Percentiles rank a stretch among this genome's conserved stretches.
phyloP scores from a whole-genome alignment of 2,888 invertebrate genomes.

The Clunio marinus region DNA sequence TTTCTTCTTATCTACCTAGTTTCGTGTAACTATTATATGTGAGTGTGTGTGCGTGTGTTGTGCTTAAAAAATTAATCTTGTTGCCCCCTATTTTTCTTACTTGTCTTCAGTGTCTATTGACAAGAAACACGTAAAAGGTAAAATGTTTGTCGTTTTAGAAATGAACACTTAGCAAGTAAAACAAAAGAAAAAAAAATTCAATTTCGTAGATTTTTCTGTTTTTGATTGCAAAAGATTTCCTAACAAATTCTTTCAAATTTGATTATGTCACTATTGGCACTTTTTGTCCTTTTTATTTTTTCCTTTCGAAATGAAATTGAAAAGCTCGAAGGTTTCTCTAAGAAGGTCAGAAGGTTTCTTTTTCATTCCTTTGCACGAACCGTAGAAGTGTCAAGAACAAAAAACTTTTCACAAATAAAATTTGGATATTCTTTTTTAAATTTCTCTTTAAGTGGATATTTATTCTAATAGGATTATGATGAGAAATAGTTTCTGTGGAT shows the following conservation, averaged over 20 bases:
- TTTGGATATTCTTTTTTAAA: too few species aligned
- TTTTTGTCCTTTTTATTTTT: too few species aligned
- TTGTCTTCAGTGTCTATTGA: constrained; percentile 19
- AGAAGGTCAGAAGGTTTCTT: too few species aligned
- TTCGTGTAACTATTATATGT: background rate
- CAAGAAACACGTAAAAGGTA: constrained; percentile 15
- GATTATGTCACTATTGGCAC: too few species aligned
- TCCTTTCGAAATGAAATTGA: too few species aligned
- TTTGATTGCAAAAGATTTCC: constrained; percentile 21
- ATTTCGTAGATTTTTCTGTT: constrained; percentile 19
- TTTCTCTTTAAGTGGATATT: too few species aligned
- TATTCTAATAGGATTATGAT: constrained; percentile 9
- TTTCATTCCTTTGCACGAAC: too few species aligned
- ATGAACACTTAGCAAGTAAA: background rate
- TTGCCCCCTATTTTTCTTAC: background rate
- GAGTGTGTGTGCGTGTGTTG: background rate
- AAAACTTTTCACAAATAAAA: too few species aligned
- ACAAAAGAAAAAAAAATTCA: background rate
- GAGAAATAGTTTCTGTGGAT: background rate
- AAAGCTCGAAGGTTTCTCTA: too few species aligned
- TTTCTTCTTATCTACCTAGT: background rate
- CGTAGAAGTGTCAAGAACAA: too few species aligned
- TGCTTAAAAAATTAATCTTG: background rate
- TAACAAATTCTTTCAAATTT: too few species aligned
- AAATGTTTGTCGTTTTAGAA: too few species aligned